Evolutionary conservation across 1,140 invertebrate species (phyloP).

Genomic region (Heliconius eleuchia): DNA sequence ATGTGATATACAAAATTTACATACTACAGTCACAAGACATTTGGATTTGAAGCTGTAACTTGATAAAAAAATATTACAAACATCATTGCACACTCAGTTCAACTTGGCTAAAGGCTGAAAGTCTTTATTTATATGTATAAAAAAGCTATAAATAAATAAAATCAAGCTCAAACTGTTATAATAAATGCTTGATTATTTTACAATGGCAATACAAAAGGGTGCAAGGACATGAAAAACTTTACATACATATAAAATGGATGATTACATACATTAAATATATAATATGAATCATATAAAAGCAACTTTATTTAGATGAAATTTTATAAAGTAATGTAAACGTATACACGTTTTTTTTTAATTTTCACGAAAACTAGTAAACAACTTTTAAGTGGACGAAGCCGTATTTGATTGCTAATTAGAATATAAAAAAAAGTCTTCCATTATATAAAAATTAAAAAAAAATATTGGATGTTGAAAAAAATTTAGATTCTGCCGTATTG

Average conservation of each 20-base stretch:
- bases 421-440: too few species aligned
- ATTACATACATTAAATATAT: conserved; percentile 38
- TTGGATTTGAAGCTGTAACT: background rate
- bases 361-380: too few species aligned
- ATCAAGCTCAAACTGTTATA: background rate
- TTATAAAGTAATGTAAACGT: too few species aligned
- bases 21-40: background rate
- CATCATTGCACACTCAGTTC: conserved; percentile 2
- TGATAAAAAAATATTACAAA: background rate
- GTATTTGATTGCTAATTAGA: too few species aligned
- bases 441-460: too few species aligned
- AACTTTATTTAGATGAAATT: too few species aligned
- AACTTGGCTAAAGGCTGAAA: background rate
- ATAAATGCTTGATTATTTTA: conserved; percentile 24
- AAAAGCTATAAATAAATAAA: conserved; percentile 6
- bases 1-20: conserved; percentile 8
- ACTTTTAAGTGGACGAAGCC: too few species aligned
- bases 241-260: conserved; percentile 21
- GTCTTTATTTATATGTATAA: background rate
- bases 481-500: too few species aligned
- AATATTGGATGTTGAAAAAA: too few species aligned
- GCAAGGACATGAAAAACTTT: conserved; percentile 22
- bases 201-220: conserved; percentile 19
- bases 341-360: too few species aligned
- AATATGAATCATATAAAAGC: too few species aligned